Evolutionary conservation across 2,888 invertebrate genomes (phyloP), one percentile per base, ranked within the genome.

Genomic region (Drosophila monieri): DNA sequence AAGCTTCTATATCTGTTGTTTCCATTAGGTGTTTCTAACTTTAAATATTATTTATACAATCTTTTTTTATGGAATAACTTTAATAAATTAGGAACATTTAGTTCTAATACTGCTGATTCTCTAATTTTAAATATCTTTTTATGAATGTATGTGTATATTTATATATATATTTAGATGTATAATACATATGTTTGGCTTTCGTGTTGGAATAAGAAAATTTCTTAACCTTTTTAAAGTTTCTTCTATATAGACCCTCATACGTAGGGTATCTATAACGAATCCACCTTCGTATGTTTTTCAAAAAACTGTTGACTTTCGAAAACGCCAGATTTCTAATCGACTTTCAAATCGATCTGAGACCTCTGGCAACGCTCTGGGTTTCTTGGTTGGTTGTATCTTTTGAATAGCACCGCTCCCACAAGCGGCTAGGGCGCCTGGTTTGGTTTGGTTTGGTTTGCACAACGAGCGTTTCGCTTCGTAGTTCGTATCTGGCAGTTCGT

Each of bases 401-500:
- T 55, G 30, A 65, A 64, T 65, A 65, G 39, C 39, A 52, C 66
- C 62, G 62, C 62, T 64, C 62, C 62, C 62, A 65, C 62, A 65
- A 62, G 54, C 47, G 47, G 39, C 60, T 46, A 47, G 35, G 27
- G 60, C 59, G 60, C 60, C 60, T 60, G 60, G 60, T 54, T 54
- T 30, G 60, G 59, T 62, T 62, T 60, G 60, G 60, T 54, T 54
- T 30, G 60, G 59, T 62, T 62, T 64, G 62, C 62, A 64, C 62
- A 64, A 85, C 76, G 43, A 43, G 15, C 43, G 80, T 60, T 74
- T 83, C 70, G 67, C 80, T 49, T 62, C 73, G 83, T 71, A 57
- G 77, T 83, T 67, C 67, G 62, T 64, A 43, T 43, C 43, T 43
- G 43, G 43, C 21, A 18, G 43, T 43, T 67, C 67, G 62, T 62